Conservation (phyloP, 2,797 vertebrate genomes). For the Enteromius treurensis region DNA sequence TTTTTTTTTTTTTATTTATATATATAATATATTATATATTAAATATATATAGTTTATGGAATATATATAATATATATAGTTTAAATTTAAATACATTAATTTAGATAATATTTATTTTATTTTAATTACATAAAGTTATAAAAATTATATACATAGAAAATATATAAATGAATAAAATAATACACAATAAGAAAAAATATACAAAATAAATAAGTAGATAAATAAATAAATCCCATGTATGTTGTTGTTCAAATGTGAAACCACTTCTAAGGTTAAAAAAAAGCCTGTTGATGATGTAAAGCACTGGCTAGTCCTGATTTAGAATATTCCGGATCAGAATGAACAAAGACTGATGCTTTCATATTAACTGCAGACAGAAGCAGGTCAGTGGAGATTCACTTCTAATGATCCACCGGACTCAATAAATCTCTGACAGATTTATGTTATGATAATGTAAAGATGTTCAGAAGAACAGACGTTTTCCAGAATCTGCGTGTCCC, state of each 20-base stretch:
- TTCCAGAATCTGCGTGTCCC: slow-evolving; percentile 19
- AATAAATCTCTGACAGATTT: neutral
- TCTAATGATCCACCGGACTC: neutral
- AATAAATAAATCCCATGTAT: neutral
- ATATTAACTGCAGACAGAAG: neutral
- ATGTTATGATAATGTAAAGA: neutral
- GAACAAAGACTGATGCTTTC: neutral
- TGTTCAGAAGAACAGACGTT: neutral
- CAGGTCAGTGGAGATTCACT: neutral
- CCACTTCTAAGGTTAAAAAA: neutral
- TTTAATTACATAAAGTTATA: neutral
- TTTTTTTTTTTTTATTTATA: too few species aligned
- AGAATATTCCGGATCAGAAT: neutral
- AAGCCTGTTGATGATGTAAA: neutral
- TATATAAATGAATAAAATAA: neutral
- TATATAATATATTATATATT: too few species aligned
- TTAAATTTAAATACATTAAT: too few species aligned
- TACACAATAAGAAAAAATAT: neutral
- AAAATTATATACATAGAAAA: too few species aligned
- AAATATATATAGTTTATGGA: too few species aligned
- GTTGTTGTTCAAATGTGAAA: neutral
- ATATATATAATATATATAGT: too few species aligned
- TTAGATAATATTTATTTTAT: too few species aligned
- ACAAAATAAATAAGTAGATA: neutral
- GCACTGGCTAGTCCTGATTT: neutral